phyloP scores from a whole-genome alignment of 2,888 invertebrate genomes.

The Hololepta plana region DNA sequence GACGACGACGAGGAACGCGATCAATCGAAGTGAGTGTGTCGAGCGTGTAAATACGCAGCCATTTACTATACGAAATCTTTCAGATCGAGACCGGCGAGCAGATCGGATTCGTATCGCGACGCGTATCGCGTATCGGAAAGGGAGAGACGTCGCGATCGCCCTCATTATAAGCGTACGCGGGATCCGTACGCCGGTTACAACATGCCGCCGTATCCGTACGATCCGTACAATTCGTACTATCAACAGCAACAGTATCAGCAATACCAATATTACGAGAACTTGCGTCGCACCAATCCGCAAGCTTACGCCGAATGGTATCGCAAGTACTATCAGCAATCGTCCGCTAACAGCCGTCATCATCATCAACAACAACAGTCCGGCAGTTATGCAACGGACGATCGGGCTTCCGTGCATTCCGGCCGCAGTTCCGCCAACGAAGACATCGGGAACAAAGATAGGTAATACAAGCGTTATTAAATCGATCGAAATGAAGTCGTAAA shows the following conservation, averaged over 20 bases:
- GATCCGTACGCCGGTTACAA: conserved; percentile 7
- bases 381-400: conserved; percentile 35
- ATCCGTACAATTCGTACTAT: conserved; percentile 40
- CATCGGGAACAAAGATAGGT: conserved; percentile 35
- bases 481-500: no score
- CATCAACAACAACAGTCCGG: conserved; percentile 8
- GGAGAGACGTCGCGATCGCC: conserved; percentile 13
- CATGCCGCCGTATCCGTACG: conserved; percentile 21
- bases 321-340: conserved; percentile 36
- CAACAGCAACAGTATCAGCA: conserved; percentile 42
- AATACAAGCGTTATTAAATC: no score
- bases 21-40: conserved; percentile 12
- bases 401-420: conserved; percentile 68
- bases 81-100: conserved; percentile 24
- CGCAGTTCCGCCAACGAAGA: conserved; percentile 61
- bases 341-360: not conserved
- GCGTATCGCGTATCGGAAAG: no score
- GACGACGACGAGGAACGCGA: conserved; percentile 19
- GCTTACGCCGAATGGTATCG: conserved; percentile 64
- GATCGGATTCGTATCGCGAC: conserved; percentile 27
- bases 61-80: conserved; percentile 6
- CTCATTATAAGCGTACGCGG: conserved; percentile 1
- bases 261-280: conserved; percentile 60
- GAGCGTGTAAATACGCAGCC: conserved; percentile 10
- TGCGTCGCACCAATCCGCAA: conserved; percentile 58